A percentile compares a stretch with the other conserved stretches of the same genome.
Conservation (phyloP, 35 echinoderm and acorn worm species). For the Ptychodera flava region DNA sequence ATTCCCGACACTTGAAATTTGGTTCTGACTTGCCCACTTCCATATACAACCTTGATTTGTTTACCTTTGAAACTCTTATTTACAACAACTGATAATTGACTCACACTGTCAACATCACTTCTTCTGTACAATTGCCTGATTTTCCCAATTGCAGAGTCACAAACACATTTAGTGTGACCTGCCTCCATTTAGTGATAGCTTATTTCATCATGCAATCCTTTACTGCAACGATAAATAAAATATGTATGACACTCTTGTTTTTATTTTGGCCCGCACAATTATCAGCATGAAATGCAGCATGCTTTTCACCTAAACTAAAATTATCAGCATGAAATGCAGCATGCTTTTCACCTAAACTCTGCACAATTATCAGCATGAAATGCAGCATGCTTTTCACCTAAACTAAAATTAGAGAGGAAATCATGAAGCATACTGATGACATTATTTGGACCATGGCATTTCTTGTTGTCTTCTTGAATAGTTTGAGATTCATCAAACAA, state of each 20-base stretch:
- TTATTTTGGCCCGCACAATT: conserved; percentile 5
- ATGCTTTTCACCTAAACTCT: too few relatives aligned
- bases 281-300: too few relatives aligned
- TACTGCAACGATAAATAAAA: not conserved
- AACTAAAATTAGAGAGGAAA: not conserved
- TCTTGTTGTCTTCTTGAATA: too few relatives aligned
- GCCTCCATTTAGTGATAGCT: not conserved
- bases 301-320: too few relatives aligned
- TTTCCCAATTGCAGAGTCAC: not conserved
- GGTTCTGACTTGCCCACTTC: not conserved
- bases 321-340: too few relatives aligned
- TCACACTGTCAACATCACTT: too few relatives aligned
- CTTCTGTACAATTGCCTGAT: not conserved
- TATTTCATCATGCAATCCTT: not conserved
- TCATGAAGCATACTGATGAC: not conserved
- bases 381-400: too few relatives aligned
- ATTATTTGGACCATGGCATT: too few relatives aligned
- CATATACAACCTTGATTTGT: too few relatives aligned
- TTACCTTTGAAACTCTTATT: not conserved
- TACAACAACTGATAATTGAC: too few relatives aligned
- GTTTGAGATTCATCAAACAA: too few relatives aligned
- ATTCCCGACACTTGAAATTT: not conserved
- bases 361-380: too few relatives aligned
- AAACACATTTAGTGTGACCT: not conserved
- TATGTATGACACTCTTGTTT: not conserved